Conservation (phyloP, 2,797 vertebrate species). For the Alectoris magna region DNA sequence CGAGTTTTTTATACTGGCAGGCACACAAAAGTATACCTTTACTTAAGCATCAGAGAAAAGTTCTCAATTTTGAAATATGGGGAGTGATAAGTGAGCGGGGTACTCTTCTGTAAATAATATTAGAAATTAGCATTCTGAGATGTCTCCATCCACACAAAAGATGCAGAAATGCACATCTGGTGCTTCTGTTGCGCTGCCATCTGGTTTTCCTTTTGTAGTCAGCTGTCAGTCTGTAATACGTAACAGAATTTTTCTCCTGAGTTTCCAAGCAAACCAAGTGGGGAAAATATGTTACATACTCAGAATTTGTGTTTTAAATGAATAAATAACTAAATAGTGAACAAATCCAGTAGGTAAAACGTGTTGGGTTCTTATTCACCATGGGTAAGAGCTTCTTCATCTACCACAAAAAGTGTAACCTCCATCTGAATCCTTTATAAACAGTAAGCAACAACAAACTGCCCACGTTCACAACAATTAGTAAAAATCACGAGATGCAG, state of each 20-base stretch:
- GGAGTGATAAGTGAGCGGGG: neutral
- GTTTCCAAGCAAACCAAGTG: neutral
- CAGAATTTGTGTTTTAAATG: neutral
- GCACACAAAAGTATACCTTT: neutral
- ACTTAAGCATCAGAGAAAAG: neutral
- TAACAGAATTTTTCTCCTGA: neutral
- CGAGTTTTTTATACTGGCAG: neutral
- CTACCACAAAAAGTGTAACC: neutral
- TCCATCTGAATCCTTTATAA: neutral
- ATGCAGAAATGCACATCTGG: neutral
- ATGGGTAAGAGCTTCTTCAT: neutral
- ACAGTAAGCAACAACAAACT: neutral
- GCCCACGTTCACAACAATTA: too few relatives aligned
- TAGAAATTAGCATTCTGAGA: neutral
- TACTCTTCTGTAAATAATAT: neutral
- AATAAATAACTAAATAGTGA: neutral
- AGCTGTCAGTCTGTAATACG: neutral
- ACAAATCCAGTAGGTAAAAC: neutral
- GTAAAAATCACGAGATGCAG: neutral
- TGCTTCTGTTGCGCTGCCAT: neutral
- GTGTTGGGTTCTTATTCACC: neutral
- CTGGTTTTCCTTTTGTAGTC: slow-evolving; percentile 7
- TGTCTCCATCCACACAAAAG: neutral
- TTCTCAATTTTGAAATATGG: neutral
- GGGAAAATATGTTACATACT: accelerated